A percentile compares a stretch with the other conserved stretches of the same genome.
These are phyloP conservation scores for Glaucidium brasilianum DNA, from an alignment of 2,113 vertebrate genomes.

Conservation along the genomic window DNA sequence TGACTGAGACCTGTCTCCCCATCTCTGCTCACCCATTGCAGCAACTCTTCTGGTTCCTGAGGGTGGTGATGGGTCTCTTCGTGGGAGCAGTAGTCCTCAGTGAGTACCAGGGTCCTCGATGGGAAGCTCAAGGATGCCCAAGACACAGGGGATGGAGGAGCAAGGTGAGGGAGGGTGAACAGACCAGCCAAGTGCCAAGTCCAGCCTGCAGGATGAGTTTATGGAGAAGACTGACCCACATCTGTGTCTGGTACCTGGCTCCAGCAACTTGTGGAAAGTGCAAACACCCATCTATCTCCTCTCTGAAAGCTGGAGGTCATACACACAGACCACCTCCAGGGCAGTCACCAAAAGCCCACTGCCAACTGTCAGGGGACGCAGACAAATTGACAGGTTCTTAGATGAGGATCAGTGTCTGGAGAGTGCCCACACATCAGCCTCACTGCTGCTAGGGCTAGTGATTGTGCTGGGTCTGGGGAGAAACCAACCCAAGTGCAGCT, in stretches of 20 bases:
- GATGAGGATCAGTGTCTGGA: not conserved
- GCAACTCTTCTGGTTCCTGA: slow-evolving; percentile 86
- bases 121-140: not conserved
- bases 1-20: not conserved
- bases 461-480: not conserved
- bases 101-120: slow-evolving; percentile 49
- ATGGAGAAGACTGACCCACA: accelerated
- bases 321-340: not conserved
- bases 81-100: slow-evolving; percentile 87
- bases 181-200: not conserved
- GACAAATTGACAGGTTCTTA: not conserved
- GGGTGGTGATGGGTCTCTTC: slow-evolving; percentile 84
- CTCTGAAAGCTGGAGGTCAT: accelerated
- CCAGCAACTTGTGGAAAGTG: not conserved
- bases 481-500: not conserved
- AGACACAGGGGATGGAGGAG: not conserved
- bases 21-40: slow-evolving; percentile 30
- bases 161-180: not conserved
- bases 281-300: not conserved
- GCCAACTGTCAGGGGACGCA: not conserved
- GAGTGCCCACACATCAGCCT: not conserved
- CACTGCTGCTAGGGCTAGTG: not conserved
- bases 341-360: not conserved
- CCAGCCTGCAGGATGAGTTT: not conserved
- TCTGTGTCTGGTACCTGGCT: not conserved